Evolutionary conservation across 2,888 invertebrate species (phyloP), one percentile per base, ranked within the genome.

Genomic region (Lasioglossum figueresi): DNA sequence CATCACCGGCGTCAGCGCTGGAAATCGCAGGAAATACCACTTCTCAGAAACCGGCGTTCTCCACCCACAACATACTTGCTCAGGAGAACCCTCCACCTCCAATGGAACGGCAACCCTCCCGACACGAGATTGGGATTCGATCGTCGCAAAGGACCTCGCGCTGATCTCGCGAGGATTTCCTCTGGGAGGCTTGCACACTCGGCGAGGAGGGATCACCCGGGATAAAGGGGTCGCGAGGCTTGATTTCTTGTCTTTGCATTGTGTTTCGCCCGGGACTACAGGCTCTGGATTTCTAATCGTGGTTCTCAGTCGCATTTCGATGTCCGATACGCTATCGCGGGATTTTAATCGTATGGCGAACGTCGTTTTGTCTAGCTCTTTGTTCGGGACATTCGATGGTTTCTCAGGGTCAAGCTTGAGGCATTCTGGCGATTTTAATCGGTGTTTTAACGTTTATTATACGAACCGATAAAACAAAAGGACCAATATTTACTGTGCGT

Each of bases 1-100:
- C 88, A 94, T 94, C 79, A 94, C 93, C 71, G 94, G 94, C 10
- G 94, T 94, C 80, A 94, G 87, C 66, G 94, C 94, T 94, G 92
- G 70, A 90, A 90, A 83, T 85, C 72, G 40, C n/a, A 73, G 23
- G 40, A 78, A 82, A 72, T 8, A 23, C 8, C 68, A 27, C n/a
- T 68, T 48, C 31, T 81, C n/a, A 84, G 59, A 14, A 52, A 52
- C 23, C 52, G 2, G 23, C 23, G 80, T 78, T 31, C 43, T n/a
- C 40, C 16, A 23, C 34, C 23, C 27, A 31, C 23, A 23, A 52
- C 6, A 48, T 48, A 52, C 52, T 52, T 52, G 52, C 52, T 8
- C 52, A 23, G 52, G 52, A 52, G 52, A 52, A 52, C 31, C 63
- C 12, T 31, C 63, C 63, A 8, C 12, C 59, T 27, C 59, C n/a